phyloP scores from a whole-genome alignment of 2,797 vertebrate species.

The Chloroceryle inda region DNA sequence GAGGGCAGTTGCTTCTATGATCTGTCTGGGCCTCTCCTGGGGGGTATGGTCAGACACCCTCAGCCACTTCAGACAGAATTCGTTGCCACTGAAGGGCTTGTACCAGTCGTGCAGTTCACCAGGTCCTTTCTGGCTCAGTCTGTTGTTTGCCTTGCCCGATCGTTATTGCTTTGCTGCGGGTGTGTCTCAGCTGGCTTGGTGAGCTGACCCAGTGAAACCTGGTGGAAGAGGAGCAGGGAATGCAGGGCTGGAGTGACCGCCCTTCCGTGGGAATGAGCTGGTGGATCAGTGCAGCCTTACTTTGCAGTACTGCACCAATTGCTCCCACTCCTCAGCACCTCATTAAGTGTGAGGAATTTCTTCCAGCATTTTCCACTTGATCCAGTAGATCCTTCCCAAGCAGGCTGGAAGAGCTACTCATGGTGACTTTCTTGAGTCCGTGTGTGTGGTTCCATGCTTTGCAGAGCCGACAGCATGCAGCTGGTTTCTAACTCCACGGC shows the following conservation, averaged over 20 bases:
- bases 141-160: accelerated
- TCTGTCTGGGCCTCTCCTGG: neutral
- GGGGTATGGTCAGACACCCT: too few species aligned
- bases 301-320: neutral
- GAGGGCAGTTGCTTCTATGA: accelerated
- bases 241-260: neutral
- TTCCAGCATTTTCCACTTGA: neutral
- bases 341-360: accelerated
- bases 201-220: neutral
- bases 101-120: too few species aligned
- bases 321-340: too few species aligned
- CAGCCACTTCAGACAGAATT: neutral
- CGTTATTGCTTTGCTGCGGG: accelerated
- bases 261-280: accelerated
- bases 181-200: neutral
- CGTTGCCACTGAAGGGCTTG: neutral
- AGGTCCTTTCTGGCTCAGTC: too few species aligned
- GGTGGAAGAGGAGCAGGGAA: neutral
- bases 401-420: accelerated
- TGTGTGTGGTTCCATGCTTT: accelerated
- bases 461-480: neutral
- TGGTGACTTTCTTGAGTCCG: neutral
- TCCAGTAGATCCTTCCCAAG: neutral
- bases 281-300: neutral
- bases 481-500: too few species aligned